Conservation (phyloP, 2,113 vertebrate species). For the Grantiella picta region DNA sequence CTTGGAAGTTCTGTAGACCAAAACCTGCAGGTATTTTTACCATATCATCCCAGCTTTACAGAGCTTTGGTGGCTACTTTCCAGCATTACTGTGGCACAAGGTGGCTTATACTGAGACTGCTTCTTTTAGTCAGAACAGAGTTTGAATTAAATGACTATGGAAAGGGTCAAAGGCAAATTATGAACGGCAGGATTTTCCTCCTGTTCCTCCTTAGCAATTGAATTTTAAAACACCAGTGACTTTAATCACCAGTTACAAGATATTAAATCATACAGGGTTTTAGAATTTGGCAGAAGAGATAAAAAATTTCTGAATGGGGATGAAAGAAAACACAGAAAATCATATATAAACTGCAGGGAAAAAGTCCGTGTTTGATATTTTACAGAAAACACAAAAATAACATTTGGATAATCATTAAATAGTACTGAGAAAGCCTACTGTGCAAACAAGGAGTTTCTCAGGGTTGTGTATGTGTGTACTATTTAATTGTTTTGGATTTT, state of each 20-base stretch:
- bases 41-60: not conserved
- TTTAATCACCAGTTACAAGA: constrained; percentile 10
- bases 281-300: not conserved
- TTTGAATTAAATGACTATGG: not conserved
- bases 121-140: not conserved
- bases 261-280: not conserved
- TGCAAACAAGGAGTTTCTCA: constrained; percentile 67
- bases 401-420: constrained; percentile 67
- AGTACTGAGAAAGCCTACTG: constrained; percentile 58
- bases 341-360: not conserved
- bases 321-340: constrained; percentile 50
- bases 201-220: not conserved
- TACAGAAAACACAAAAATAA: constrained; percentile 47
- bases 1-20: not conserved
- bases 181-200: not conserved
- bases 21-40: not conserved
- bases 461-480: constrained; percentile 5
- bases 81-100: not conserved
- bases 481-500: constrained; percentile 61
- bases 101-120: not conserved
- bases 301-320: constrained; percentile 43
- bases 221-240: not conserved
- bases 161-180: not conserved
- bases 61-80: not conserved
- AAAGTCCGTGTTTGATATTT: constrained; percentile 13